Evolutionary conservation across 2,113 vertebrate genomes (phyloP), one percentile per base, ranked within the genome.

Genomic region (Entomyzon cyanotis): DNA sequence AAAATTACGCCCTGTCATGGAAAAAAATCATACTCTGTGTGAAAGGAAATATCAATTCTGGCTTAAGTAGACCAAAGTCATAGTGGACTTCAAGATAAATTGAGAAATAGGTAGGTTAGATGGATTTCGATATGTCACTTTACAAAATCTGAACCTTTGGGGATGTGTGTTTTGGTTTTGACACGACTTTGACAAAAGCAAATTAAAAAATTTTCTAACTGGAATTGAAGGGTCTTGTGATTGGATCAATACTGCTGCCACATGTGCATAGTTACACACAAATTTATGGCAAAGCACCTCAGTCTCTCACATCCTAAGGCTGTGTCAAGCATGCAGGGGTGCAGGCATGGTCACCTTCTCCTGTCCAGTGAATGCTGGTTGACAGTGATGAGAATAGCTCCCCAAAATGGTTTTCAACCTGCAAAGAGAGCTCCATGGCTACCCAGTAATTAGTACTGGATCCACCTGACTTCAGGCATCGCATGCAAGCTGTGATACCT

Each of bases 231-330:
- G 14, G 22, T 46, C 28, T 56, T 49, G 17, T 44, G 12, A 11
- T 18, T 55, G 39, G 9, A n/a, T 84, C 33, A 63, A 2, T 63
- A 15, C 33, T 39, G 8, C 25, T 67, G 15, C 49, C n/a, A 11
- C 18, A 10, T 0, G 0, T n/a, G 5, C 0, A 0, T 15, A 14
- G 67, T 80, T 65, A 47, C 11, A 23, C 30, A 24, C 39, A 20
- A 33, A 59, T 47, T 53, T 39, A 12, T 1, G 0, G 25, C 56
- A 46, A 65, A 58, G 25, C n/a, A 21, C 10, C 12, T 55, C 21
- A 12, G 31, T 46, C 22, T 67, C 14, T 79, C 5, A 0, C 46
- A 16, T 55, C 12, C 25, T 30, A 33, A n/a, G 18, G 16, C 35
- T 65, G 27, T 5, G 11, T 49, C n/a, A 30, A 23, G 21, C 12